Evolutionary conservation across 53 echinoderm and acorn worm species (phyloP), one percentile per base, ranked within the genome.

Genomic region (Mesocentrotus franciscanus): DNA sequence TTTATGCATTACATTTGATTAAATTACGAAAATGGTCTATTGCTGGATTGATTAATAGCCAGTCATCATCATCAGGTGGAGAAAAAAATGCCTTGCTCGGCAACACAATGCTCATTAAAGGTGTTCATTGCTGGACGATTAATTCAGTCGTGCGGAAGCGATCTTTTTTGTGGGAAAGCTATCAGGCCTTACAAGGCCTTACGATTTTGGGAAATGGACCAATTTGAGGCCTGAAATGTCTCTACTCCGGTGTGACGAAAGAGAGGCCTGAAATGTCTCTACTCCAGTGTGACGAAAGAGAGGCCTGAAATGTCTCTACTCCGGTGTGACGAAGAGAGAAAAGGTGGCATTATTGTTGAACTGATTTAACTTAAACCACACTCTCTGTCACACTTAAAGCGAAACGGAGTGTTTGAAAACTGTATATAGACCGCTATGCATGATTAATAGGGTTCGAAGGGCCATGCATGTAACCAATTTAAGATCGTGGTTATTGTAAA

Each of bases 301-400:
- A 58, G 29, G 87, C 11, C 4, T 87, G 57, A 58, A 13, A 8
- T 87, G 20, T 87, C 24, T 29, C 26, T 56, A 59, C 56, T 87
- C 87, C 4, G 4, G 87, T 39, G 58, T 24, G 56, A 85, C 85
- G 85, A 87, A 59, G n/a, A n/a, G n/a, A 75, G n/a, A 75, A 30
- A 26, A 9, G 58, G 87, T 57, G 26, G 27, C 27, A 29, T 49
- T 87, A n/a, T 87, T 58, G 87, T 58, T 87, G 58, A 27, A 58
- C 84, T 42, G 55, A 55, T 84, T 84, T 42, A 16, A 18, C 59
- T 75, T 30, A 87, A 24, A 29, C 87, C 56, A 87, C 58, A 87
- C 59, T 87, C 58, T 58, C 8, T 27, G 87, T 87, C 87, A 58
- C 58, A 87, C 87, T 87, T 87, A 26, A 58, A 27, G 87, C 58